Percentiles rank a stretch among this genome's conserved stretches.
phyloP scores from a whole-genome alignment of 2,888 invertebrate genomes.

The Aspidapion aeneum region DNA sequence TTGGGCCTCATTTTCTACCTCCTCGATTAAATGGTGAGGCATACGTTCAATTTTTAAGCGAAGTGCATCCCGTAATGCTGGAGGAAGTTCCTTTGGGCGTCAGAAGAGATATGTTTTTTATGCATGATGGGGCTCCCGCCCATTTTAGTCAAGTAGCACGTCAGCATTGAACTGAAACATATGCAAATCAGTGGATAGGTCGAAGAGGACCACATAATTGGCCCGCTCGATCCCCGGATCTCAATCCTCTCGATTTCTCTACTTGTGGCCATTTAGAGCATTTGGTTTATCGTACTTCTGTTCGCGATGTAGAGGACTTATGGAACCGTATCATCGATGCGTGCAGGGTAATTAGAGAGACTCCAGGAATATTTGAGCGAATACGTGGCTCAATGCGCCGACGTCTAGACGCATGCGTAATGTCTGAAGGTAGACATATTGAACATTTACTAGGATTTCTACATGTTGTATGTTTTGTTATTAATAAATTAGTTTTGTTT shows the following conservation, averaged over 20 bases:
- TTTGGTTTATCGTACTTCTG: not conserved
- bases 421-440: not conserved
- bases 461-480: no score
- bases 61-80: no score
- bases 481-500: no score
- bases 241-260: not conserved
- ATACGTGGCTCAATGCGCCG: not conserved
- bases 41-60: no score
- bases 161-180: slow-evolving; percentile 8
- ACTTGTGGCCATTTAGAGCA: not conserved
- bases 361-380: not conserved
- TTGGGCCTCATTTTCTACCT: no score
- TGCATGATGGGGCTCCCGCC: not conserved
- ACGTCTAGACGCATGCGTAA: not conserved
- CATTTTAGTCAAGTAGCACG: not conserved
- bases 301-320: not conserved
- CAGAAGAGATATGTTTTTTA: not conserved
- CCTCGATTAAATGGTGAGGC: no score
- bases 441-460: not conserved
- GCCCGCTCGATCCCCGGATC: no score
- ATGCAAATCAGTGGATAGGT: slow-evolving; percentile 7
- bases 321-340: not conserved
- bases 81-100: not conserved
- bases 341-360: not conserved
- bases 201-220: not conserved